Evolutionary conservation across 2,113 vertebrate genomes (phyloP), one percentile per base, ranked within the genome.

Genomic region (Rutilus rutilus): DNA sequence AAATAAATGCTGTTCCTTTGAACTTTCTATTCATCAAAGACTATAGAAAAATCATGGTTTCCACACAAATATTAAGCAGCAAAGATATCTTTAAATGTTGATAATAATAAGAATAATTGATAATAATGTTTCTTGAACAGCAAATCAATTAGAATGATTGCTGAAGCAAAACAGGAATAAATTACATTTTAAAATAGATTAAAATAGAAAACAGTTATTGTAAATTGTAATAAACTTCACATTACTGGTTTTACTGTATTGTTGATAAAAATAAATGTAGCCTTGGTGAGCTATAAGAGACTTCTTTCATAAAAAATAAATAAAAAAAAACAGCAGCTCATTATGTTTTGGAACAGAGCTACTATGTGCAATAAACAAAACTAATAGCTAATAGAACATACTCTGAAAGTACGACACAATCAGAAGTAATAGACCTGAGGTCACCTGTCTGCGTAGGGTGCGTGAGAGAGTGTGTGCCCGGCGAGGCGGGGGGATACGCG

Each of bases 371-470:
- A 39, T 45, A 10, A 54, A 50, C 14, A 85, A 84, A 84, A 57
- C 54, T 42, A 42, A 42, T 10, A 42, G 42, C 42, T 9, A 11
- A 47, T 1, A n/a, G 36, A 73, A 73, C 4, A n/a, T 2, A 39
- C 33, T 71, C 19, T 39, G 17, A 10, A 69, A 57, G 30, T 23
- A 36, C 0, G 5, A 45, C 11, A 42, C 6, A 3, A 15, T 27
- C 2, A 25, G 65, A 17, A 33, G 39, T 15, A 45, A 15, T 36
- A 9, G 33, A 42, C 67, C 21, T 67, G 83, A 77, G 74, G 94
- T 95, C 88, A 99, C 98, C 97, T 99, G 98, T 92, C 98, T 96
- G 90, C 95, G 96, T 77, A 99, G 96, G n/a, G 97, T 96, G 89
- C 97, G 96, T 89, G 96, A 96, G 80, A 96, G 91, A 83, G 96